Percentiles rank a stretch among this genome's conserved stretches.
Conservation (phyloP, 2,797 vertebrate species). For the Todus mexicanus region DNA sequence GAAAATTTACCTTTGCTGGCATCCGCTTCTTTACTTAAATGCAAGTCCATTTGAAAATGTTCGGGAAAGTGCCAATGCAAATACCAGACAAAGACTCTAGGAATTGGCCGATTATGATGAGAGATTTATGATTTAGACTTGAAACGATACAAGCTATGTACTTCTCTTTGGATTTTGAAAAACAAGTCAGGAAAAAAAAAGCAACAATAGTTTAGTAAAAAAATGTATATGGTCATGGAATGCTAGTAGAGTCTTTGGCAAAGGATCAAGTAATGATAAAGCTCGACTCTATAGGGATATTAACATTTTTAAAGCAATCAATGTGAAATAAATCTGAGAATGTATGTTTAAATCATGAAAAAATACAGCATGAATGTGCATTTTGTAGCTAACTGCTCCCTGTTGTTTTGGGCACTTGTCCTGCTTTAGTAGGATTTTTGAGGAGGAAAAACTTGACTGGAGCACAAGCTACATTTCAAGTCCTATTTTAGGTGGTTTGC, state of each 20-base stretch:
- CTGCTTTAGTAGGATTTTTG: conserved; percentile 33
- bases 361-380: conserved; percentile 54
- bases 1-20: conserved; percentile 22
- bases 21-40: neutral
- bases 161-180: conserved; percentile 60
- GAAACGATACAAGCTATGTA: neutral
- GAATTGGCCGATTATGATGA: neutral
- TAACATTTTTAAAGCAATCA: conserved; percentile 59
- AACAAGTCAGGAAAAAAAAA: conserved; percentile 11
- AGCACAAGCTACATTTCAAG: neutral
- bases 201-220: conserved; percentile 52
- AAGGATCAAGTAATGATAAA: conserved; percentile 49
- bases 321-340: conserved; percentile 54
- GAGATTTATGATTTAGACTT: conserved; percentile 28
- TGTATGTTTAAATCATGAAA: conserved; percentile 46
- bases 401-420: conserved; percentile 50
- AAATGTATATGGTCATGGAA: conserved; percentile 26
- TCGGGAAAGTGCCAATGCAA: conserved; percentile 24
- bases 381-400: conserved; percentile 15
- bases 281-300: conserved; percentile 7
- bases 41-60: neutral
- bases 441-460: conserved; percentile 30
- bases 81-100: neutral
- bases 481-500: conserved; percentile 14
- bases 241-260: conserved; percentile 18